These are phyloP conservation scores for Tachycineta bicolor DNA, from an alignment of 2,113 vertebrate genomes.

Conservation along the genomic window DNA sequence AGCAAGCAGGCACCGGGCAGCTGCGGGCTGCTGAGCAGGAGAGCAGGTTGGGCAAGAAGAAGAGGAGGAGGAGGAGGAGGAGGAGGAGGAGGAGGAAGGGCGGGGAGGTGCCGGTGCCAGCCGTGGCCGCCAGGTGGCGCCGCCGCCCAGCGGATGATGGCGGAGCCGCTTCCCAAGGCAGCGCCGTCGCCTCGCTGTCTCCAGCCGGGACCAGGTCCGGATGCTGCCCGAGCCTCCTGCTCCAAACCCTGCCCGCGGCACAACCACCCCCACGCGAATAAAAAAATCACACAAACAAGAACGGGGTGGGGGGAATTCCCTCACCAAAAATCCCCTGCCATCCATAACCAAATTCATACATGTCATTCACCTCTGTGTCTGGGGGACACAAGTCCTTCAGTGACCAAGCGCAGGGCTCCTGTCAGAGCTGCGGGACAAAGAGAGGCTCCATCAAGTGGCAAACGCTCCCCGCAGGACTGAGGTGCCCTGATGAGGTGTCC, in stretches of 20 bases:
- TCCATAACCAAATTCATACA: background rate
- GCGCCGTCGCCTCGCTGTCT: rapidly evolving
- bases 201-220: rapidly evolving
- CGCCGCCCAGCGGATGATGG: background rate
- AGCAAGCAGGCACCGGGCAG: background rate
- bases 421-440: rapidly evolving
- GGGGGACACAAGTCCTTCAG: background rate
- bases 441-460: background rate
- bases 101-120: background rate
- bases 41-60: background rate
- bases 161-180: background rate
- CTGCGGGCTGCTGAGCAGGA: background rate
- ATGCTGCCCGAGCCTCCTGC: background rate
- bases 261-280: rapidly evolving
- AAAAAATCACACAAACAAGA: background rate
- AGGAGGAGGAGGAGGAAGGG: rapidly evolving
- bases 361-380: rapidly evolving
- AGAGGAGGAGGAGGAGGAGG: no score
- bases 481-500: background rate
- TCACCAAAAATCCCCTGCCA: background rate
- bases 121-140: slow-evolving; percentile 3
- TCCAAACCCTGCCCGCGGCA: background rate
- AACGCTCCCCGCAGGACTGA: rapidly evolving
- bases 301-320: no score
- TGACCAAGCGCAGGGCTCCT: rapidly evolving